These are phyloP conservation scores for Pachycephala philippinensis DNA, from an alignment of 2,113 vertebrate species.

Conservation along the genomic window DNA sequence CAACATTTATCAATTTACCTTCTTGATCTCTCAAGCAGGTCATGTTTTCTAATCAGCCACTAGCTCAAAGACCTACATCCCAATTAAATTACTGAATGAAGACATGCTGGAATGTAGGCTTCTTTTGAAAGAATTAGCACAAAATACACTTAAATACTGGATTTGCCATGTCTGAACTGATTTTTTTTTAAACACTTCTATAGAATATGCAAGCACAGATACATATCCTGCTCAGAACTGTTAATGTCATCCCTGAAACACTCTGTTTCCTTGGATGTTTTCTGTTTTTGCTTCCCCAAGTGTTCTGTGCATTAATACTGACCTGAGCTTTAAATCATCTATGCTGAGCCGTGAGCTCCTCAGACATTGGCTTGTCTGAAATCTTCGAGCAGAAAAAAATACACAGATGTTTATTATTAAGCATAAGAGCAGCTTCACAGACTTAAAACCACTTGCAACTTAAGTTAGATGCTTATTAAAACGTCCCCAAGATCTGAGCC, in stretches of 20 bases:
- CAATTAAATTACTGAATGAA: constrained; percentile 77
- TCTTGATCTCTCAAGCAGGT: constrained; percentile 98
- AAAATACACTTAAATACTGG: background rate
- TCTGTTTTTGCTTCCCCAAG: background rate
- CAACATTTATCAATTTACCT: constrained; percentile 90
- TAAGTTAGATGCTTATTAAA: background rate
- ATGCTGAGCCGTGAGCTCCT: background rate
- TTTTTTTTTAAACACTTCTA: background rate
- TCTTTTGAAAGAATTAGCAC: constrained; percentile 23
- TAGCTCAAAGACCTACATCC: constrained; percentile 75
- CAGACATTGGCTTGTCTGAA: constrained; percentile 6
- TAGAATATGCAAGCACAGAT: background rate
- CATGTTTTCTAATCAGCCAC: constrained; percentile 88
- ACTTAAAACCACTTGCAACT: background rate
- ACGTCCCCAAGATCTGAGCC: background rate
- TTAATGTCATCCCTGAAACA: background rate
- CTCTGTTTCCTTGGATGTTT: background rate
- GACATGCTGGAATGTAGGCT: constrained; percentile 71
- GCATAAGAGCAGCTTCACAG: background rate
- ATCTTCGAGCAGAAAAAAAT: background rate
- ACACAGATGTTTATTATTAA: constrained; percentile 55
- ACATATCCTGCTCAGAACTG: background rate
- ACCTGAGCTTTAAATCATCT: constrained; percentile 36
- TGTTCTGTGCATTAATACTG: background rate
- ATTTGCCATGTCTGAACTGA: background rate